Conservation (phyloP, 92 coral and sea anemone genomes). For the Epizoanthus stellaris region DNA sequence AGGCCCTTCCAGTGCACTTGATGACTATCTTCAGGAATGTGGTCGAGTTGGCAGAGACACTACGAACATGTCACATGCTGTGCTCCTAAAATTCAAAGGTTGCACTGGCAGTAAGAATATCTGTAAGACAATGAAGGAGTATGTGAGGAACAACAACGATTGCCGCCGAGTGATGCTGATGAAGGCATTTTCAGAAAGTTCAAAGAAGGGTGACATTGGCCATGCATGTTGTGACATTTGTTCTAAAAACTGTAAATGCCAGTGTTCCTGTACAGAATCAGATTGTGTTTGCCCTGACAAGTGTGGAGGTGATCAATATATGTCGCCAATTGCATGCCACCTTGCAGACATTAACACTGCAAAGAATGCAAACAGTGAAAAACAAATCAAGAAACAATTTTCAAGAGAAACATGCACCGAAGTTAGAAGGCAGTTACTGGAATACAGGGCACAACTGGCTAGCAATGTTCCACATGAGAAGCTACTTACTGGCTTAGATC, state of each 20-base stretch:
- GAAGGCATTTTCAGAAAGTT: neutral
- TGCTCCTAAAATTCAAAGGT: constrained; percentile 59
- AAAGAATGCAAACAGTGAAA: neutral
- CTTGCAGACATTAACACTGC: neutral
- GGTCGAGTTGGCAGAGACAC: constrained; percentile 65
- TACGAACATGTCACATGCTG: constrained; percentile 50
- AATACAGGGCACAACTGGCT: constrained; percentile 42
- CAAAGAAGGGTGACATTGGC: neutral
- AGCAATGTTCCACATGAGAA: constrained; percentile 51
- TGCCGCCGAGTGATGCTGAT: constrained; percentile 53
- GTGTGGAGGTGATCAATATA: neutral
- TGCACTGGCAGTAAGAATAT: constrained; percentile 54
- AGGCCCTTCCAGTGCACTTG: constrained; percentile 64
- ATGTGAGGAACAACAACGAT: constrained; percentile 33
- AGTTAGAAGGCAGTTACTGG: constrained; percentile 25
- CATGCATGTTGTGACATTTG: constrained; percentile 74
- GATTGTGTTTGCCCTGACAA: constrained; percentile 20
- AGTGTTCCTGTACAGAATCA: constrained; percentile 25
- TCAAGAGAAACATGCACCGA: neutral
- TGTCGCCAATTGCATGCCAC: constrained; percentile 16
- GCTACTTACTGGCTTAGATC: constrained; percentile 47
- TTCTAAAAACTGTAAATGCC: constrained; percentile 52
- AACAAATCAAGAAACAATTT: neutral
- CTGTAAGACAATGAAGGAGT: constrained; percentile 49
- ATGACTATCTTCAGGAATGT: constrained; percentile 70